Conservation (phyloP, 2,888 invertebrate species). For the Parelbella ahira region DNA sequence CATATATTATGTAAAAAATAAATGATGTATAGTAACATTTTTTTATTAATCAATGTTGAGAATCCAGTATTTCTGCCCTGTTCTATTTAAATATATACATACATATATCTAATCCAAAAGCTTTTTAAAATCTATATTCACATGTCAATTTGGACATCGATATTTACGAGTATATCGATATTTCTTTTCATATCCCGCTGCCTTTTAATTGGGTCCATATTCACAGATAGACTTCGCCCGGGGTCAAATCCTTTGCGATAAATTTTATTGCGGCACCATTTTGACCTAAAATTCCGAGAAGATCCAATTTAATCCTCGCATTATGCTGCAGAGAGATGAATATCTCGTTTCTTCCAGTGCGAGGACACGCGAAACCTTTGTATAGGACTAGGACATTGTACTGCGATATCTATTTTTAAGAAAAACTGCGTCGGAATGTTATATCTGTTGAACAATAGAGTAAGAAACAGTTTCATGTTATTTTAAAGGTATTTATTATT, state of each 20-base stretch:
- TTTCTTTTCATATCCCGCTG: conserved; percentile 3
- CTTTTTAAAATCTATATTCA: too few relatives aligned
- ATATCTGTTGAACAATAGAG: too few relatives aligned
- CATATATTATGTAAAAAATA: too few relatives aligned
- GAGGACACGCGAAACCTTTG: conserved; percentile 16
- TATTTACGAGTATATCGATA: too few relatives aligned
- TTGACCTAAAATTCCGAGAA: conserved; percentile 53
- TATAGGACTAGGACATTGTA: conserved; percentile 3
- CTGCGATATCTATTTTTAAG: conserved; percentile 9
- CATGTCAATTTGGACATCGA: too few relatives aligned
- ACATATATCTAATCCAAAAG: too few relatives aligned
- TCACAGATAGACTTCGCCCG: conserved; percentile 9
- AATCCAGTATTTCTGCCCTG: too few relatives aligned
- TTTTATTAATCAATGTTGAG: too few relatives aligned
- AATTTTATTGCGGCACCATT: conserved; percentile 56
- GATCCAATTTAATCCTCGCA: conserved; percentile 68
- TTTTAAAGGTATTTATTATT: too few relatives aligned
- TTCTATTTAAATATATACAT: too few relatives aligned
- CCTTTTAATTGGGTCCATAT: conserved; percentile 13
- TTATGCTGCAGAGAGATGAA: conserved; percentile 50
- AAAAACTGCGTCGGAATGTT: conserved; percentile 1
- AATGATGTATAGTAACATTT: too few relatives aligned
- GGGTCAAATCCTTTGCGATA: conserved; percentile 60
- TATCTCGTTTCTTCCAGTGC: conserved; percentile 28
- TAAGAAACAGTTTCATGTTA: too few relatives aligned